Conservation (phyloP, 2,797 vertebrate species). For the Luscinia luscinia region DNA sequence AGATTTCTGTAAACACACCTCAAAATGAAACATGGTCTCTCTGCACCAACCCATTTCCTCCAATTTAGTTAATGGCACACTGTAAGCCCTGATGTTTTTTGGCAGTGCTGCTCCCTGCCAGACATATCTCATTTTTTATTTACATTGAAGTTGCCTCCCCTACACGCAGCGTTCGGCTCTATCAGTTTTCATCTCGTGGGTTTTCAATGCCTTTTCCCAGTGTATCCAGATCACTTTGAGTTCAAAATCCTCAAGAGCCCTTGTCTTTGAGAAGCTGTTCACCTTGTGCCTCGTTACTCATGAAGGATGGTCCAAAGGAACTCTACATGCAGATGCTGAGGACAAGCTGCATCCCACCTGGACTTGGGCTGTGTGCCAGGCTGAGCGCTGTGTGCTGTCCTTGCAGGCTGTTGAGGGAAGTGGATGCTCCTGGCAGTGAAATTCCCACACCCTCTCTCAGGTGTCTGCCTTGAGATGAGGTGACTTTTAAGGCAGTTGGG, state of each 20-base stretch:
- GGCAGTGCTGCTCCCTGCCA: background rate
- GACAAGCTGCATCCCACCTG: background rate
- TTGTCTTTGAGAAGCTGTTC: background rate
- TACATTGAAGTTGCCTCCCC: background rate
- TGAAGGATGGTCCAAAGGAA: background rate
- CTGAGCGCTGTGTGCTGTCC: accelerated
- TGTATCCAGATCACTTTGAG: background rate
- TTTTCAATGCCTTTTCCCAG: background rate
- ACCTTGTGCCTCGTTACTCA: background rate
- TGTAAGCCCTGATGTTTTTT: slow-evolving; percentile 2
- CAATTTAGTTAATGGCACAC: background rate
- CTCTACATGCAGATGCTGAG: background rate
- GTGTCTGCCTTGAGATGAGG: background rate
- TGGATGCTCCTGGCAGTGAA: background rate
- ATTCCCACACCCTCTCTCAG: background rate
- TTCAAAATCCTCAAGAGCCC: background rate
- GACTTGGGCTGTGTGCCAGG: background rate
- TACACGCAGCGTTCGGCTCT: background rate
- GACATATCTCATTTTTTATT: background rate
- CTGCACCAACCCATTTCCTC: background rate
- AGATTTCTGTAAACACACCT: slow-evolving; percentile 21
- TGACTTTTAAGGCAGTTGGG: background rate
- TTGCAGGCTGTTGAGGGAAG: background rate
- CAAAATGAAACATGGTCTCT: slow-evolving; percentile 6
- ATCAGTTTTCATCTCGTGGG: accelerated